phyloP scores from a whole-genome alignment of 2,797 vertebrate species.

The Philypnodon macrostomus region DNA sequence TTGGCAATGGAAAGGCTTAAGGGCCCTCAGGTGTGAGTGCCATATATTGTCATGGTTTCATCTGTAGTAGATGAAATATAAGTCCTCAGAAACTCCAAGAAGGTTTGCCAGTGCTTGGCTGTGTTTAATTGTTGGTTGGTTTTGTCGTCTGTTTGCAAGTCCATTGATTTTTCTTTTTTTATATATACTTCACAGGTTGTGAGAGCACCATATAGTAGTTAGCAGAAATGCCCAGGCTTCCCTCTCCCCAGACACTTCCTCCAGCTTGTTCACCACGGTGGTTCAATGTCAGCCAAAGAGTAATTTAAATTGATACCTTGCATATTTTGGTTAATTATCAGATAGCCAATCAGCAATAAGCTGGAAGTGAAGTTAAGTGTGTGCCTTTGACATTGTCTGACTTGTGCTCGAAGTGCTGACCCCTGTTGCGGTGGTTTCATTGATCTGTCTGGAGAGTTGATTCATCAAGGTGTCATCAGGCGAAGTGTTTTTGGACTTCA shows the following conservation, averaged over 20 bases:
- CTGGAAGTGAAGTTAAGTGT: constrained; percentile 16
- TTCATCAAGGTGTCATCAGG: constrained; percentile 64
- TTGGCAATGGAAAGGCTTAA: constrained; percentile 10
- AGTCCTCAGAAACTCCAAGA: too few relatives aligned
- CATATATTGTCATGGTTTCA: too few relatives aligned
- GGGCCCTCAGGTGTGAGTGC: neutral
- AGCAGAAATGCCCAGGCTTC: too few relatives aligned
- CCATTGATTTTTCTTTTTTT: too few relatives aligned
- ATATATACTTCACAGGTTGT: too few relatives aligned
- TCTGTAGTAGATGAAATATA: too few relatives aligned
- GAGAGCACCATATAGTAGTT: too few relatives aligned
- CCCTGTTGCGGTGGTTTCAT: constrained; percentile 38
- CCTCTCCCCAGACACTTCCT: too few relatives aligned
- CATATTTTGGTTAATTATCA: constrained; percentile 36
- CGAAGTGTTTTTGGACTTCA: constrained; percentile 49
- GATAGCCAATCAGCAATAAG: constrained; percentile 29
- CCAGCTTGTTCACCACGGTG: too few relatives aligned
- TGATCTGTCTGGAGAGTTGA: constrained; percentile 54
- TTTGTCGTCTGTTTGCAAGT: too few relatives aligned
- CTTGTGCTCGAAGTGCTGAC: constrained; percentile 18
- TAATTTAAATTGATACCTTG: neutral
- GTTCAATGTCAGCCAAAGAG: neutral
- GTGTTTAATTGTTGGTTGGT: too few relatives aligned
- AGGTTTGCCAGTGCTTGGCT: too few relatives aligned
- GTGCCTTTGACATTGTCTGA: constrained; percentile 24